phyloP scores from a whole-genome alignment of 2,888 invertebrate genomes.

The Rhingia campestris region DNA sequence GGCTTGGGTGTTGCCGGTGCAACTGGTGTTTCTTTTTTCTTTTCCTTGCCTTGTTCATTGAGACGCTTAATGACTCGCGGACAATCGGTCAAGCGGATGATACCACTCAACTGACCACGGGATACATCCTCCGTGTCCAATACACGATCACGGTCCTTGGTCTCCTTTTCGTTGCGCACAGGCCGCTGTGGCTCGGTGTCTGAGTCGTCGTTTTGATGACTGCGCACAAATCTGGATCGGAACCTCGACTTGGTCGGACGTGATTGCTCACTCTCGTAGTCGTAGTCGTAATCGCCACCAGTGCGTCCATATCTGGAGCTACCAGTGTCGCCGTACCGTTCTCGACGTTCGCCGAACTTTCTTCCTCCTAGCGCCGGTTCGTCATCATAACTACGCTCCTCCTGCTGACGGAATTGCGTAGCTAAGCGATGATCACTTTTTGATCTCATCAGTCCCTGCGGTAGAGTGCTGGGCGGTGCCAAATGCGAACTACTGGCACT shows the following conservation, averaged over 20 bases:
- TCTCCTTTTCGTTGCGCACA: constrained; percentile 85
- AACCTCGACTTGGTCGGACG: constrained; percentile 87
- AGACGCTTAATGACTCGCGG: constrained; percentile 94
- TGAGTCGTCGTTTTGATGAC: constrained; percentile 90
- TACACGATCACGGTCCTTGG: constrained; percentile 88
- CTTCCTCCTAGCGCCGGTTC: constrained; percentile 89
- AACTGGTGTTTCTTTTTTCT: constrained; percentile 88
- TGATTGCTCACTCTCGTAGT: constrained; percentile 86
- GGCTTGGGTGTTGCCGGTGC: constrained; percentile 85
- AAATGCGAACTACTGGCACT: constrained; percentile 83
- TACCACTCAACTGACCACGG: constrained; percentile 93
- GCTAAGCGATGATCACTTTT: constrained; percentile 96
- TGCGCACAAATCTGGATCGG: constrained; percentile 88
- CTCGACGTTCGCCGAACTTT: constrained; percentile 89
- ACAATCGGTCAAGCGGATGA: constrained; percentile 93
- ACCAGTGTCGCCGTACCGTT: constrained; percentile 82
- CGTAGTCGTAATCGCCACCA: constrained; percentile 86
- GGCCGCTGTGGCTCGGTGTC: constrained; percentile 87
- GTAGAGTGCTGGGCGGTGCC: constrained; percentile 85
- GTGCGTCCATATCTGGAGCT: constrained; percentile 83
- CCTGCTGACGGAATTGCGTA: constrained; percentile 93
- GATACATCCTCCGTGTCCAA: constrained; percentile 95
- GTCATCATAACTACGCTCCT: constrained; percentile 90
- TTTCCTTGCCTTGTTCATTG: constrained; percentile 90
- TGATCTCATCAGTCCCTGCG: constrained; percentile 93